These are phyloP conservation scores for Bombyx mandarina DNA, from an alignment of 1,140 invertebrate species.

Conservation along the genomic window DNA sequence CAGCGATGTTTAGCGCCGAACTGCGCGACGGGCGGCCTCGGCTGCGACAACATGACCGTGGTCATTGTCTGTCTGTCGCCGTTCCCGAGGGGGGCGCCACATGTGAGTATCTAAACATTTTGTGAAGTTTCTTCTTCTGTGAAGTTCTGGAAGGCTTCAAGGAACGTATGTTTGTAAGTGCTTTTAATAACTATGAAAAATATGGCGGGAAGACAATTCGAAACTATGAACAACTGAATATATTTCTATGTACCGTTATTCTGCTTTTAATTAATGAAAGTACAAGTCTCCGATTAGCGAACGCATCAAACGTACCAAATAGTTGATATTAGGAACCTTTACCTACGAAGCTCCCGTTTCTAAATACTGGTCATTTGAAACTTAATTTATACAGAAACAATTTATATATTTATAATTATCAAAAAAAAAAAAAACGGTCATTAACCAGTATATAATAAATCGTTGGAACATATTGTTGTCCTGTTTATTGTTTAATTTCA, in stretches of 20 bases:
- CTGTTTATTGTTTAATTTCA: no score
- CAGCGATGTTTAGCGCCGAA: conserved; percentile 95
- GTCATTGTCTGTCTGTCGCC: conserved; percentile 87
- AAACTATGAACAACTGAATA: background rate
- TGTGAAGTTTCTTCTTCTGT: background rate
- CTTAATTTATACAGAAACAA: no score
- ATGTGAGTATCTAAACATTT: conserved; percentile 23
- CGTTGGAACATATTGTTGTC: no score
- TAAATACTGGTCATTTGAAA: no score
- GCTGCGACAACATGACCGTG: conserved; percentile 99
- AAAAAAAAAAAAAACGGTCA: no score
- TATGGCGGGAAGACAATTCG: background rate
- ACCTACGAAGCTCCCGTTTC: no score
- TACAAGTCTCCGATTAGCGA: background rate
- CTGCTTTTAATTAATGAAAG: background rate
- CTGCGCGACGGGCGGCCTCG: conserved; percentile 94
- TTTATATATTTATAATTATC: no score
- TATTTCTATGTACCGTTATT: background rate
- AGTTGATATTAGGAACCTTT: no score
- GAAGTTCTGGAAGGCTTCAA: background rate
- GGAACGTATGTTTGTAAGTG: background rate
- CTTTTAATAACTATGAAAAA: background rate
- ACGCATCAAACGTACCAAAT: no score
- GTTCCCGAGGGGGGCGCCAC: conserved; percentile 30
- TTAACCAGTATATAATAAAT: no score